These are phyloP conservation scores for Apodemus speciosus DNA, from an alignment of 2,113 vertebrate species.

Conservation along the genomic window DNA sequence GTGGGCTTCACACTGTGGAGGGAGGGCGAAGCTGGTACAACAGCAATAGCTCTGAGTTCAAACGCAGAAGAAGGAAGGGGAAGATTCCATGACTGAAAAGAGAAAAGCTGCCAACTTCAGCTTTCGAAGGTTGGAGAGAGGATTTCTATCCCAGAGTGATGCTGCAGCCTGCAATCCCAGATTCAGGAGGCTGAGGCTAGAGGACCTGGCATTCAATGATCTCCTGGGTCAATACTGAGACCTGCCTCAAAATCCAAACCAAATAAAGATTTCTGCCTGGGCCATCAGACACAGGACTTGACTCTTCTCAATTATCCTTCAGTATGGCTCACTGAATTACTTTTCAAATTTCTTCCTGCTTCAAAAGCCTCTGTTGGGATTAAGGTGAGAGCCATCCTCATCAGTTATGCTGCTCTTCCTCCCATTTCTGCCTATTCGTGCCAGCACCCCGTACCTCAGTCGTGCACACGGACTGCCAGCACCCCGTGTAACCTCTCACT, in stretches of 20 bases:
- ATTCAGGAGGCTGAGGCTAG: not conserved
- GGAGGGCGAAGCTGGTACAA: not conserved
- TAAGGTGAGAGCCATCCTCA: not conserved
- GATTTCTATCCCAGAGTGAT: not conserved
- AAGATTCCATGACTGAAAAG: not conserved
- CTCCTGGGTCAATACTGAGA: not conserved
- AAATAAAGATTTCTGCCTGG: not conserved
- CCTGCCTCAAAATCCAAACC: not conserved
- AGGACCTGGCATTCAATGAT: not conserved
- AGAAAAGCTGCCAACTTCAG: conserved; percentile 24
- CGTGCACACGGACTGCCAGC: no score
- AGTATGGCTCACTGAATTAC: not conserved
- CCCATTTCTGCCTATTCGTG: not conserved
- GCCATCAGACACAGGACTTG: not conserved
- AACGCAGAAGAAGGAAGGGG: not conserved
- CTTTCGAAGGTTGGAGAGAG: not conserved
- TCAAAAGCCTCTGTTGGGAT: not conserved
- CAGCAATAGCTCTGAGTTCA: not conserved
- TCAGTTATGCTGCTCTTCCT: not conserved
- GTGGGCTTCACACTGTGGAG: not conserved
- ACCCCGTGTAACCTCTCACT: not conserved
- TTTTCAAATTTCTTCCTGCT: not conserved
- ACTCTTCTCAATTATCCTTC: not conserved
- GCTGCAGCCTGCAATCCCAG: not conserved
- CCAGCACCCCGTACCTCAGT: not conserved